Evolutionary conservation across 2,113 vertebrate genomes (phyloP), one percentile per base, ranked within the genome.

Genomic region (Galeopterus variegatus): DNA sequence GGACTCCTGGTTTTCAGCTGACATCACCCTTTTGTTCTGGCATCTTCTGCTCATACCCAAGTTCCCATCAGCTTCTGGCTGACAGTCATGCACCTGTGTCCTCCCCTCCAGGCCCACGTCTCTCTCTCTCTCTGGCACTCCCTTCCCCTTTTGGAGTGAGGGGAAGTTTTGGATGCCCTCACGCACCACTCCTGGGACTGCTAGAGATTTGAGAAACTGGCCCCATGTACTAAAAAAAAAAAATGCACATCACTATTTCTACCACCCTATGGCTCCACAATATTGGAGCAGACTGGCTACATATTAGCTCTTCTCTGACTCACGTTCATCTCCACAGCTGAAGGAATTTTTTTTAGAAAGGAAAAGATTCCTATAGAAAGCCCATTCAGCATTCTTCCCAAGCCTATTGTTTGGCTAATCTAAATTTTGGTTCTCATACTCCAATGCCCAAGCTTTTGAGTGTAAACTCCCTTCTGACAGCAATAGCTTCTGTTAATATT

Each of bases 81-180:
- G 2, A 8, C 2, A 8, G 13, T 26, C 28, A 2, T 23, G 14
- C 2, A 17, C 41, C 28, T 15, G 0, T 1, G 0, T 28, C 18
- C 8, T 52, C 48, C 3, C 45, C 24, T 33, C 45, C 15, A 12
- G 60, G 28, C n/a, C 6, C 41, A 26, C 0, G 3, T 62, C 41
- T 4, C 28, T 65, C 19, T 69, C 19, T 69, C 21, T 70, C 31
- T 58, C 26, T 67, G n/a, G 1, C 7, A 10, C 7, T n/a, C n/a
- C 3, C 2, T 31, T 60, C 11, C 26, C 64, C 8, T 17, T 77
- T 13, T 67, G 5, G 41, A 52, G 28, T 36, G 13, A 85, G 19
- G 45, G 50, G 21, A 73, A 80, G 52, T 24, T 50, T 69, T 70
- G 10, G 69, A 69, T 80, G 33, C 18, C n/a, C 17, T 72, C 50